A percentile compares a stretch with the other conserved stretches of the same genome.
phyloP scores from a whole-genome alignment of 2,113 vertebrate species.

The Halcyon senegalensis region DNA sequence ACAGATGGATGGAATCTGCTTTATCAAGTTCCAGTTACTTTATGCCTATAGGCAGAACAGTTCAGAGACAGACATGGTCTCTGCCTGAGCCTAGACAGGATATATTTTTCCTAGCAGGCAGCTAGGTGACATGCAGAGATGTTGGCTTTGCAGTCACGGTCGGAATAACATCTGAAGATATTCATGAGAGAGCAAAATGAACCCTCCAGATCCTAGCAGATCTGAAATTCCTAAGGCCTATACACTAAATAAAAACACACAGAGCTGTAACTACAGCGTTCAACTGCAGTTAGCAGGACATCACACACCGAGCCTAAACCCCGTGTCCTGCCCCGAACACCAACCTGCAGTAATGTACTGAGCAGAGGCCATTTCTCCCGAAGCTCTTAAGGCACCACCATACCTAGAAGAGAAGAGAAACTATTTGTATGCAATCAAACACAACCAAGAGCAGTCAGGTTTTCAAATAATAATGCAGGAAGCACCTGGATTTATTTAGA shows the following conservation, averaged over 20 bases:
- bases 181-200: background rate
- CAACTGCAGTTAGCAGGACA: background rate
- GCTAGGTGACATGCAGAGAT: background rate
- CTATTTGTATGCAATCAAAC: background rate
- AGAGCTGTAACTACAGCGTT: background rate
- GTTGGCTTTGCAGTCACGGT: background rate
- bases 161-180: background rate
- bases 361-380: slow-evolving; percentile 92
- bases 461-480: background rate
- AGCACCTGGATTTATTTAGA: background rate
- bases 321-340: slow-evolving; percentile 15
- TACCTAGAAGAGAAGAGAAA: slow-evolving; percentile 77
- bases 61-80: background rate
- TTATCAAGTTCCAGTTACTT: background rate
- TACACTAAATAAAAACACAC: background rate
- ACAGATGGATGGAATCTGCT: background rate
- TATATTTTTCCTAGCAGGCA: background rate
- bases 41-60: background rate
- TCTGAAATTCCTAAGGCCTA: background rate
- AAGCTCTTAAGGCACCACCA: slow-evolving; percentile 93
- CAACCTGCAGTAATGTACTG: slow-evolving; percentile 98
- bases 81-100: background rate
- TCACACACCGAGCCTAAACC: background rate
- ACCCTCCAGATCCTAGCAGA: background rate
- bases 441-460: background rate